Conservation (phyloP, 2,113 vertebrate genomes). For the Nothoprocta perdicaria region DNA sequence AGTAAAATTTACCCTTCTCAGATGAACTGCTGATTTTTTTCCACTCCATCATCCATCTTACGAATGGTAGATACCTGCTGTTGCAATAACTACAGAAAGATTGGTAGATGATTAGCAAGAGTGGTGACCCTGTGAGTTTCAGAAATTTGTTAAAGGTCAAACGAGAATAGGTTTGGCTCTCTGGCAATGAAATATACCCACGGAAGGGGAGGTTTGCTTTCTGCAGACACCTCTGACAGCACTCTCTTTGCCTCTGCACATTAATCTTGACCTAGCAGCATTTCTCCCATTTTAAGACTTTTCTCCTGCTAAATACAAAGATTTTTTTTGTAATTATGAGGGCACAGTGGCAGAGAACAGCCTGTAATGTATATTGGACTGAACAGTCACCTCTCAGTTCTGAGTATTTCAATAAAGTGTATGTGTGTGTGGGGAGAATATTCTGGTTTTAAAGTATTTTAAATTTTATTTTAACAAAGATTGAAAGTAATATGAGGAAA, state of each 20-base stretch:
- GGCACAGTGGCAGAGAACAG: background rate
- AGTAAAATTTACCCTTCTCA: constrained; percentile 18
- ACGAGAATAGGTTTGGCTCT: constrained; percentile 22
- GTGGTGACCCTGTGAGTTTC: background rate
- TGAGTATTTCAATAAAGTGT: background rate
- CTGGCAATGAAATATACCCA: background rate
- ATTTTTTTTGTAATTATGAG: background rate
- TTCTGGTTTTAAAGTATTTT: background rate
- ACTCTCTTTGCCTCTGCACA: background rate
- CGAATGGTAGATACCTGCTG: constrained; percentile 7
- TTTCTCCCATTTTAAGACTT: background rate
- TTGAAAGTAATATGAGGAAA: background rate
- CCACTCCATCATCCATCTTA: constrained; percentile 28
- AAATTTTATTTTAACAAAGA: background rate
- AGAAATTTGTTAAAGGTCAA: constrained; percentile 52
- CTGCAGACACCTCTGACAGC: constrained; percentile 1
- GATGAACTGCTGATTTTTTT: constrained; percentile 25
- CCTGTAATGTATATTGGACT: background rate
- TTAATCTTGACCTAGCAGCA: constrained; percentile 46
- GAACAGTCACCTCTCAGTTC: background rate
- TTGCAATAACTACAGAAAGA: background rate
- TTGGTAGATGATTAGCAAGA: constrained; percentile 34
- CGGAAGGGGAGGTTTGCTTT: background rate
- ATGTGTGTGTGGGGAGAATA: background rate
- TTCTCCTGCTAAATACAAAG: background rate